These are phyloP conservation scores for Lepetodrilus schrolli DNA, from an alignment of 2,888 invertebrate genomes.

Conservation along the genomic window DNA sequence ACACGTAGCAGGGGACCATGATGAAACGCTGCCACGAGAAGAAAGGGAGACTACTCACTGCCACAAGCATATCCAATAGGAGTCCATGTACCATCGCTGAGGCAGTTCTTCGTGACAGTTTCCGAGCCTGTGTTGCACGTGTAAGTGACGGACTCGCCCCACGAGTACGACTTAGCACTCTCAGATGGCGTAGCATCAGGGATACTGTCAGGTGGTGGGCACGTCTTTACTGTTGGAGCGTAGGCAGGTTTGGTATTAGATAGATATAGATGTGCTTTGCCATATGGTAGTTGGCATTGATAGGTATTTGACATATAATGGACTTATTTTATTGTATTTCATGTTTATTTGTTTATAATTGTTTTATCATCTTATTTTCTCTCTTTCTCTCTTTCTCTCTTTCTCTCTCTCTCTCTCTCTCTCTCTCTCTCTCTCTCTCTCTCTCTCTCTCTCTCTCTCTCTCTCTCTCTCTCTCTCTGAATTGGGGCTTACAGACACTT, in stretches of 20 bases:
- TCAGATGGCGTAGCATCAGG: neutral
- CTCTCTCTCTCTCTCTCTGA: neutral
- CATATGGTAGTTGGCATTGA: neutral
- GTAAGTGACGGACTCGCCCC: neutral
- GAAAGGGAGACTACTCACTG: neutral
- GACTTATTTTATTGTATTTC: too few species aligned
- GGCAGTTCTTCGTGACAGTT: neutral
- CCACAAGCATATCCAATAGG: conserved; percentile 2
- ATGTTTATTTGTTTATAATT: too few species aligned
- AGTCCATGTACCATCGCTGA: conserved; percentile 4
- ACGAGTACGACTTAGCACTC: too few species aligned
- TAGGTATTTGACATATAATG: too few species aligned
- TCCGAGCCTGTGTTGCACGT: neutral
- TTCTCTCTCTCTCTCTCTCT: neutral
- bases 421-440: neutral
- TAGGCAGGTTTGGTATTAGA: too few species aligned
- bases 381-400: too few species aligned
- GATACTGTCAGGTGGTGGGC: neutral
- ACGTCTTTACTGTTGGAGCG: neutral
- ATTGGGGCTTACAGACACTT: neutral
- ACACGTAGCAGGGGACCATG: neutral
- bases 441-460: neutral
- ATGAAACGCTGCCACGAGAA: neutral
- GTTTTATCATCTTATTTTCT: too few species aligned
- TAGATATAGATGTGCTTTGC: too few species aligned